phyloP scores from a whole-genome alignment of 1,140 invertebrate genomes.

The Globodera ellingtonae region DNA sequence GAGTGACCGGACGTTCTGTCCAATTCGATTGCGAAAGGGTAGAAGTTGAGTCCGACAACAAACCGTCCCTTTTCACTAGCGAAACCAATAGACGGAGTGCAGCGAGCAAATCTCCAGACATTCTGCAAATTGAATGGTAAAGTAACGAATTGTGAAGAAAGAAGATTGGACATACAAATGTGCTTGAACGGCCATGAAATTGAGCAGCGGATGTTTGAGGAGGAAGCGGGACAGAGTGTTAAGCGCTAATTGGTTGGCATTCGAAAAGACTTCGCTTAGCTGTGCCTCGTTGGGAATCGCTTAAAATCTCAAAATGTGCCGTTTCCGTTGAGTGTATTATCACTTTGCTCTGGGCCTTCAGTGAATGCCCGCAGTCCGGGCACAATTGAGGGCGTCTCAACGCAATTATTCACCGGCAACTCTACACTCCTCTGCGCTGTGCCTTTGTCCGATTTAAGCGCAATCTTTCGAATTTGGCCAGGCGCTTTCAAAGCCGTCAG shows the following conservation, averaged over 20 bases:
- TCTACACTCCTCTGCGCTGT: slow-evolving; percentile 34
- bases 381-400: slow-evolving; percentile 46
- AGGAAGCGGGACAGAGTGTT: slow-evolving; percentile 40
- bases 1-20: neutral
- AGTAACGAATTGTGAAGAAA: neutral
- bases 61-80: neutral
- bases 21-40: slow-evolving; percentile 1
- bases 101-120: slow-evolving; percentile 42
- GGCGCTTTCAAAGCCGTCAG: slow-evolving; percentile 11
- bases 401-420: slow-evolving; percentile 42
- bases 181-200: slow-evolving; percentile 24
- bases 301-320: slow-evolving; percentile 4
- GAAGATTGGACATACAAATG: slow-evolving; percentile 15
- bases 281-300: slow-evolving; percentile 29
- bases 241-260: slow-evolving; percentile 31
- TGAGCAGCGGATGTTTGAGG: slow-evolving; percentile 11
- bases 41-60: neutral
- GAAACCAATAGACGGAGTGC: slow-evolving; percentile 31
- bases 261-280: slow-evolving; percentile 15
- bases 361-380: slow-evolving; percentile 30
- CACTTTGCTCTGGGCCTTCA: slow-evolving; percentile 10
- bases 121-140: neutral
- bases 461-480: slow-evolving; percentile 29
- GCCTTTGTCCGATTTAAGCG: slow-evolving; percentile 37
- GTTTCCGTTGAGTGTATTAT: slow-evolving; percentile 8